Base-by-base conservation (phyloP, 1,140 invertebrate species). In the Condylostylus longicornis region DNA sequence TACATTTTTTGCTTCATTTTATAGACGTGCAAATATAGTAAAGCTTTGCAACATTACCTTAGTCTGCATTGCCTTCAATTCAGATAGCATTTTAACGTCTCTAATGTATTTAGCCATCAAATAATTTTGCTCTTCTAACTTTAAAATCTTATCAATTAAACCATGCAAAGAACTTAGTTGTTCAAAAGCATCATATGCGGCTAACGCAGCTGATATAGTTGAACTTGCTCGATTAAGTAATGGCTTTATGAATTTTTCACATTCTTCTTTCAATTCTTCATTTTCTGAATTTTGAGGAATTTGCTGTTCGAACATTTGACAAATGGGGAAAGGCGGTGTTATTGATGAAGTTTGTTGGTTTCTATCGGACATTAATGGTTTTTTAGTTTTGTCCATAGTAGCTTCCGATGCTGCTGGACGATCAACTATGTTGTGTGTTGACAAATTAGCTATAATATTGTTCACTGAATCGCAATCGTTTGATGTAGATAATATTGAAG, bases 81-180 rank as follows among this genome's bases (percentile, higher is more conserved):
- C 71, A 49, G 74, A 77, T 12, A 79, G 63, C 46, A 79, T 72
- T 49, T 82, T 79, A 18, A 85, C 63, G 41, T 82, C 80, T 34
- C 75, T 69, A 12, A 83, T 69, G 27, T 72, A 64, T 42, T 71
- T 69, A 32, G 80, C 71, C 2, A 84, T 56, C 39, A 70, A 69
- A 3, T 69, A 61, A 50, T 82, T 84, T 44, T 80, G 71, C 46
- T 81, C 72, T 33, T 75, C 70, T 13, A 86, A 58, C 9, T 71
- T 70, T 4, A 81, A 62, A 21, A 85, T 67, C 46, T 84, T 76
- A 45, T 84, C 78, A 57, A 84, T 71, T 7, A 86, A 57, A 33
- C 72, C 68, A 43, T 82, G 72, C 4, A 86, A 57, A 42, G 80
- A 77, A 44, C 82, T 80, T 40, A 86, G 53, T 49, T 85, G 81